Percentiles rank a stretch among this genome's conserved stretches.
Conservation (phyloP, 1,140 invertebrate species). For the Lordiphosa clarofinis region DNA sequence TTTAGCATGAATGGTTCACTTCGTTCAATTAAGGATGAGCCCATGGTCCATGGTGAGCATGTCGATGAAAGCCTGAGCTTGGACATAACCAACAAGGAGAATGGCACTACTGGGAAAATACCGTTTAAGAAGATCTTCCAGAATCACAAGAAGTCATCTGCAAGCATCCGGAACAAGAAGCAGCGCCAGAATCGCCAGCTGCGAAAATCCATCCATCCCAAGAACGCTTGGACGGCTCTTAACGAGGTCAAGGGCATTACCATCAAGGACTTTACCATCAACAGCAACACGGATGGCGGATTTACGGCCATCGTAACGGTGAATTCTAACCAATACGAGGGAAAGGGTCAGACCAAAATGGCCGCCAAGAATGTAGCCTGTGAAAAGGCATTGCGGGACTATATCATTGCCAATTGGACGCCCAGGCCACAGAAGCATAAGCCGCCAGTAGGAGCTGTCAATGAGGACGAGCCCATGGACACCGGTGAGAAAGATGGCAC, state of each 20-base stretch:
- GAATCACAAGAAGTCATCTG: conserved; percentile 76
- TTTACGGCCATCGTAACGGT: conserved; percentile 74
- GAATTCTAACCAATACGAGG: conserved; percentile 70
- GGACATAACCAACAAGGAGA: conserved; percentile 20
- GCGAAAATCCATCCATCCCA: conserved; percentile 86
- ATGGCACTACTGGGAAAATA: conserved; percentile 49
- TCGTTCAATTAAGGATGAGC: conserved; percentile 53
- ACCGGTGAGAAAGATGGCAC: conserved; percentile 21
- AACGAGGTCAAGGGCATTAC: conserved; percentile 86
- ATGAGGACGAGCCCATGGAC: conserved; percentile 29
- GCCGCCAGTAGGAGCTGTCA: conserved; percentile 20
- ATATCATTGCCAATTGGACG: conserved; percentile 85
- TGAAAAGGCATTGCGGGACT: conserved; percentile 86
- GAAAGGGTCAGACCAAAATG: conserved; percentile 80
- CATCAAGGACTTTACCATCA: conserved; percentile 73
- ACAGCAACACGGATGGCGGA: conserved; percentile 57
- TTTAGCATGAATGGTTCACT: too few relatives aligned
- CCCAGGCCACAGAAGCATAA: conserved; percentile 59
- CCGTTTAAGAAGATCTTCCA: conserved; percentile 74
- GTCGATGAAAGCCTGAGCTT: background rate
- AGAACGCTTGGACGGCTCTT: conserved; percentile 92
- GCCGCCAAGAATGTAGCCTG: conserved; percentile 84
- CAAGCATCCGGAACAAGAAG: conserved; percentile 81
- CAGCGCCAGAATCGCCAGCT: conserved; percentile 85
- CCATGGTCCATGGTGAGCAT: background rate